Percentiles rank a stretch among this genome's conserved stretches.
Evolutionary conservation across 2,113 vertebrate genomes (phyloP).

Genomic region (Echinops telfairi): DNA sequence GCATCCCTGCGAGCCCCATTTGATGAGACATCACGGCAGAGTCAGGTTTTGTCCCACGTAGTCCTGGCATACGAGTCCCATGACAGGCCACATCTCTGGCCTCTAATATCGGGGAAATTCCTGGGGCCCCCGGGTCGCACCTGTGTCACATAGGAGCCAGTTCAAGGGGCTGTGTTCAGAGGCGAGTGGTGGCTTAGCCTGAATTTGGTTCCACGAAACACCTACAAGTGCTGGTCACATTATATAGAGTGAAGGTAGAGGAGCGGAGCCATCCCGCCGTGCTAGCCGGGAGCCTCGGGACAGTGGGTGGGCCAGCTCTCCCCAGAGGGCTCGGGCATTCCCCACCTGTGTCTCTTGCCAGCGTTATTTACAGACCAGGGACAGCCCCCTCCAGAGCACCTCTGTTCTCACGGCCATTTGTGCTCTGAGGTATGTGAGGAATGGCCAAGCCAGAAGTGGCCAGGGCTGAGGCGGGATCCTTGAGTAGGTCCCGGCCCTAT

Average conservation of each 20-base stretch:
- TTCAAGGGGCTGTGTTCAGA: constrained; percentile 30
- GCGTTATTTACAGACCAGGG: constrained; percentile 1
- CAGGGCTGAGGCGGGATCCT: neutral
- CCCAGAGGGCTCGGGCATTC: neutral
- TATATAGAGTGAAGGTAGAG: constrained; percentile 43
- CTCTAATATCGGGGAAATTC: neutral
- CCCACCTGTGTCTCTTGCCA: neutral
- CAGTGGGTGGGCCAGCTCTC: neutral
- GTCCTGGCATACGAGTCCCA: neutral
- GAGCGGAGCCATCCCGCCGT: neutral
- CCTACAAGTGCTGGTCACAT: constrained; percentile 58
- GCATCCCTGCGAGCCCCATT: too few species aligned
- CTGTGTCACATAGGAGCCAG: neutral
- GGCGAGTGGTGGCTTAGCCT: constrained; percentile 56
- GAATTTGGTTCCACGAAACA: constrained; percentile 65
- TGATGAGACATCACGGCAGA: too few species aligned
- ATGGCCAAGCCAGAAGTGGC: neutral
- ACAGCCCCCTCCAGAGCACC: neutral
- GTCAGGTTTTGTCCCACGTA: neutral
- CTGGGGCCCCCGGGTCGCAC: neutral
- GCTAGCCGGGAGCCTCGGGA: neutral
- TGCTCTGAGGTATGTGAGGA: neutral
- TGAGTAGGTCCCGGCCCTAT: neutral
- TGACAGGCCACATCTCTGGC: neutral
- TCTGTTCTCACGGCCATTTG: neutral